phyloP scores from a whole-genome alignment of 1,140 invertebrate genomes.

The Sesamia nonagrioides region DNA sequence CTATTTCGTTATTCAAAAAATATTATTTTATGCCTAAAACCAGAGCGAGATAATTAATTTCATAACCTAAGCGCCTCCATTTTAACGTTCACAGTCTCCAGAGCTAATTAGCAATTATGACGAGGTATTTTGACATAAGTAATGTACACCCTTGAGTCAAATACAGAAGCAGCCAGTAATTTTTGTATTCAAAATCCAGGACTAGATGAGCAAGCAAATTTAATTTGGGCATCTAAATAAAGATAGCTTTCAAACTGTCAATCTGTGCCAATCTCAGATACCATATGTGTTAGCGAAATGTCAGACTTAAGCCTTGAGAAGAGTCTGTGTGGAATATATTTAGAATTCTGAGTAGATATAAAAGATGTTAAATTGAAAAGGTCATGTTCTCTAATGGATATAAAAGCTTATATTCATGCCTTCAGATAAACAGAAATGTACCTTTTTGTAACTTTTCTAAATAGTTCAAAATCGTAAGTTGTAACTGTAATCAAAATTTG shows the following conservation, averaged over 20 bases:
- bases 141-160: slow-evolving; percentile 21
- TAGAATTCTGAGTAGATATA: neutral
- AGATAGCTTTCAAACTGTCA: neutral
- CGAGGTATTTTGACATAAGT: slow-evolving; percentile 12
- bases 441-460: too few relatives aligned
- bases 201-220: slow-evolving; percentile 3
- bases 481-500: too few relatives aligned
- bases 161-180: slow-evolving; percentile 3
- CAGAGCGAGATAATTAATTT: neutral
- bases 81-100: slow-evolving; percentile 12
- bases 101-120: slow-evolving; percentile 28
- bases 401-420: neutral
- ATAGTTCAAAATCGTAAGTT: too few relatives aligned
- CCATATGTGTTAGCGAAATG: slow-evolving; percentile 13
- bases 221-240: slow-evolving; percentile 13
- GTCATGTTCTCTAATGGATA: neutral
- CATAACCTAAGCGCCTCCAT: neutral
- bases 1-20: neutral
- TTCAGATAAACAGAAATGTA: neutral
- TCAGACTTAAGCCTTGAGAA: neutral
- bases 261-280: neutral
- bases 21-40: neutral
- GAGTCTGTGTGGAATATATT: slow-evolving; percentile 20
- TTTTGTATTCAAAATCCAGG: neutral
- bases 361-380: neutral